Percentiles rank a stretch among this genome's conserved stretches.
Conservation (phyloP, 2,797 vertebrate species). For the Scyliorhinus canicula region DNA sequence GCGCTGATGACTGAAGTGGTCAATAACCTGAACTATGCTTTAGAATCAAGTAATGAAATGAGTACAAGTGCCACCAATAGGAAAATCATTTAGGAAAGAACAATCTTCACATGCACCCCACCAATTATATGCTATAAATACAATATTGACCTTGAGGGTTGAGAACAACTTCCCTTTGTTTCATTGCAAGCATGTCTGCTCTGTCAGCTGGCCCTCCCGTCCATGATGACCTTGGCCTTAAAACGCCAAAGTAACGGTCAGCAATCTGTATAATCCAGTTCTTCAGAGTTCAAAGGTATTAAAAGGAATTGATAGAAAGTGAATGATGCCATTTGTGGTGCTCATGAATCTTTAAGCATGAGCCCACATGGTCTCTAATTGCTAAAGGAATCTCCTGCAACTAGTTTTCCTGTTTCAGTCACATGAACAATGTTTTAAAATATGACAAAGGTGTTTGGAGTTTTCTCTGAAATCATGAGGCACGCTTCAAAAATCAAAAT, state of each 20-base stretch:
- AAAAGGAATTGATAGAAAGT: conserved; percentile 16
- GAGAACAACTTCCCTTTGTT: not conserved
- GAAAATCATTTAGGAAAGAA: not conserved
- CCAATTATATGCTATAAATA: not conserved
- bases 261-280: conserved; percentile 30
- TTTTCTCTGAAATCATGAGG: not conserved
- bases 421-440: not conserved
- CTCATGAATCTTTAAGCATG: conserved; percentile 6
- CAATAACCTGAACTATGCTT: not conserved
- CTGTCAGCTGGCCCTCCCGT: not conserved
- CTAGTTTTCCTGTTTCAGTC: not conserved
- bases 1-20: not conserved
- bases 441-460: not conserved
- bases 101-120: not conserved
- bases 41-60: not conserved
- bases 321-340: conserved; percentile 2
- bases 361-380: not conserved
- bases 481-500: not conserved
- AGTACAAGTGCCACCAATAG: not conserved
- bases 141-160: not conserved
- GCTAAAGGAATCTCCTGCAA: not conserved
- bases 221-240: not conserved
- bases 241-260: conserved; percentile 12
- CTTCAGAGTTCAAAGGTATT: conserved; percentile 17
- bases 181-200: not conserved